Evolutionary conservation across 1,140 invertebrate genomes (phyloP), one percentile per base, ranked within the genome.

Genomic region (Belonocnema kinseyi): DNA sequence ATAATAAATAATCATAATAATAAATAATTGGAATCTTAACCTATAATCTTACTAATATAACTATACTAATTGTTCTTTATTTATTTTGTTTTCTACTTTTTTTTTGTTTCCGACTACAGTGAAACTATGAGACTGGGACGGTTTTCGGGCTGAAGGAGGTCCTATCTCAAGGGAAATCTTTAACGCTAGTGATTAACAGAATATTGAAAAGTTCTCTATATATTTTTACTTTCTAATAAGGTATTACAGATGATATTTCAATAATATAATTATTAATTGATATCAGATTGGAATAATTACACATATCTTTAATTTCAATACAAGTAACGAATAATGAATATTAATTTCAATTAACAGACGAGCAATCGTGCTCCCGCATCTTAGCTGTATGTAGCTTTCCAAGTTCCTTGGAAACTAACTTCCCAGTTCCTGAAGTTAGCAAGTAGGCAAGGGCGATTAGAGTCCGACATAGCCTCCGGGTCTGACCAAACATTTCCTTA

Each of bases 321-420:
- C 17, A n/a, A 54, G 17, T n/a, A 54, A 17, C 52, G 14, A 54
- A 14, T n/a, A 54, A n/a, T 54, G 13, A 54, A 54, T 54, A n/a
- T 6, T 54, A 54, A 54, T 54, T 54, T 12, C 40, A 26, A 14
- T 40, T 21, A 26, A 33, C 10, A 66, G 26, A 33, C 5, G 21
- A 26, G 58, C 1, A 26, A 33, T 14, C 33, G 12, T 66, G 19
- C 33, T 12, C 6, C 33, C 12, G 8, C n/a, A 66, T 16, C 40
- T 66, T 33, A 66, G 40, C 46, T n/a, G n/a, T 66, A 33, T 11
- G 10, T 46, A 46, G 40, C 33, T 66, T 66, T 26, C 26, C 0
- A 66, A 40, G 26, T 66, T 66, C 26, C n/a, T 7, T n/a, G 61
- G n/a, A 66, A 66, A 66, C 61, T 66, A 66, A 66, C 40, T 66